Evolutionary conservation across 1,140 invertebrate species (phyloP).

Genomic region (Heliconius himera): DNA sequence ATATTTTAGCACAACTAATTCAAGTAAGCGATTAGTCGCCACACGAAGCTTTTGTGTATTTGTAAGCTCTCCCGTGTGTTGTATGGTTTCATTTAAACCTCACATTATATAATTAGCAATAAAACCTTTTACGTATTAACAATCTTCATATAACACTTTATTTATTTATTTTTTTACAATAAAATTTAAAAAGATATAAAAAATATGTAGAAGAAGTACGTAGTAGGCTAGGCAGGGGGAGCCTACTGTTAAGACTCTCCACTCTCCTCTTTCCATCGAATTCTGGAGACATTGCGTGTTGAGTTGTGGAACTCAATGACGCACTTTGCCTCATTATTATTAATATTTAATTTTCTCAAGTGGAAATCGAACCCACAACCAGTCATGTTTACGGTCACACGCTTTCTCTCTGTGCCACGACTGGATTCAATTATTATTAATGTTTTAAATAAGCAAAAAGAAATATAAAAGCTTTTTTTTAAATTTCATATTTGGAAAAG

Average conservation of each 20-base stretch:
- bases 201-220: not conserved
- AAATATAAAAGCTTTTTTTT: not conserved
- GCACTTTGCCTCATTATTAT: too few species aligned
- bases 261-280: too few species aligned
- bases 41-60: not conserved
- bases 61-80: not conserved
- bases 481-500: not conserved
- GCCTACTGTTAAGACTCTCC: too few species aligned
- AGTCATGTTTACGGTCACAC: too few species aligned
- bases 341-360: too few species aligned
- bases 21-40: constrained; percentile 10
- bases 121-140: not conserved
- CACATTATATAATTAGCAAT: not conserved
- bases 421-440: too few species aligned
- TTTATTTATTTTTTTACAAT: not conserved
- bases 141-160: not conserved
- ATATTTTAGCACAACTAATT: not conserved
- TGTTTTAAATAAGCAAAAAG: too few species aligned
- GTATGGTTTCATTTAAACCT: not conserved
- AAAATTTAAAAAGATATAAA: not conserved
- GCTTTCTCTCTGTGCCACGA: too few species aligned
- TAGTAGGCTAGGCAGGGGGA: too few species aligned
- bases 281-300: too few species aligned
- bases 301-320: too few species aligned
- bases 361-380: too few species aligned